phyloP scores from a whole-genome alignment of 2,113 vertebrate species.

The Sterna hirundo region DNA sequence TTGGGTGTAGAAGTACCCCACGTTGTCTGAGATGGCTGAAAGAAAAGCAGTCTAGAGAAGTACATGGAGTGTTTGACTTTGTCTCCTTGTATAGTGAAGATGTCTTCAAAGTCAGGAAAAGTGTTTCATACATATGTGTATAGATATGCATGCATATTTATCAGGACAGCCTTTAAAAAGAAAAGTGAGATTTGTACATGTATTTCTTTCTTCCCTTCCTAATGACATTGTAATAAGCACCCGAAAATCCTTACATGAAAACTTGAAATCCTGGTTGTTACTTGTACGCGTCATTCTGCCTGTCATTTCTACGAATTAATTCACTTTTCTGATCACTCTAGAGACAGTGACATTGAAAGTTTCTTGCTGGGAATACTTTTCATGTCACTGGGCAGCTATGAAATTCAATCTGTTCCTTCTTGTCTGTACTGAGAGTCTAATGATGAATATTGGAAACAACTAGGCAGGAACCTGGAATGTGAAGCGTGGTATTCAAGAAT shows the following conservation, averaged over 20 bases:
- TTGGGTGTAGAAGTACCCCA: background rate
- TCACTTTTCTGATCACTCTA: background rate
- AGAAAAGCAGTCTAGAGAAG: background rate
- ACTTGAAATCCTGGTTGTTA: background rate
- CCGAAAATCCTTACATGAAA: background rate
- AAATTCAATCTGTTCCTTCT: background rate
- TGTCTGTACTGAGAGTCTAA: background rate
- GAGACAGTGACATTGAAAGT: background rate
- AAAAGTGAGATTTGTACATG: background rate
- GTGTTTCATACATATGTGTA: background rate
- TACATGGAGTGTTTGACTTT: background rate
- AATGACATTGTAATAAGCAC: background rate
- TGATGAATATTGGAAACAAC: background rate
- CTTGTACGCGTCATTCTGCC: background rate
- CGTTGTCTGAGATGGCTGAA: background rate
- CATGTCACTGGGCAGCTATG: background rate
- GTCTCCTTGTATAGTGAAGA: background rate
- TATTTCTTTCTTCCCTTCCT: background rate
- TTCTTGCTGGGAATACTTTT: background rate
- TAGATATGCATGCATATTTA: background rate
- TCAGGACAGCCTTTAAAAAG: background rate
- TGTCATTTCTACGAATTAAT: background rate
- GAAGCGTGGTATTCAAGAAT: background rate
- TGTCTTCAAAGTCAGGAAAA: background rate
- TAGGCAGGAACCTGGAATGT: background rate